Conservation (phyloP, 2,113 vertebrate species). For the Scophthalmus maximus region DNA sequence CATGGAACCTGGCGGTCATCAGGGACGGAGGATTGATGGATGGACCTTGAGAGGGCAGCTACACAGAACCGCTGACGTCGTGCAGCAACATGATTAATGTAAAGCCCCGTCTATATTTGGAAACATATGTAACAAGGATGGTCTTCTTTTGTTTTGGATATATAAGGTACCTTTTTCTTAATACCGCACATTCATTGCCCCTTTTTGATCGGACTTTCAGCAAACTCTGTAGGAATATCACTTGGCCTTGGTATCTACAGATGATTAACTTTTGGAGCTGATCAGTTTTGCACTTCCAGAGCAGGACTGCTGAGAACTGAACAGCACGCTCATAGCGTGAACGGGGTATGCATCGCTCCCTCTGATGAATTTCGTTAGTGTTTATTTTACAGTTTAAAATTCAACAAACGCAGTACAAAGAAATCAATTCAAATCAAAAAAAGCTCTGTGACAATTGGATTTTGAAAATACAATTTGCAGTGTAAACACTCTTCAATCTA, state of each 20-base stretch:
- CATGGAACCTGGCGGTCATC: slow-evolving; percentile 42
- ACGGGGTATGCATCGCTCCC: no score
- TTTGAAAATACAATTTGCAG: slow-evolving; percentile 39
- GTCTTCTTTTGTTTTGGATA: neutral
- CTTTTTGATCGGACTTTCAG: no score
- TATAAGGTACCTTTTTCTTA: neutral
- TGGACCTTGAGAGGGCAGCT: slow-evolving; percentile 70
- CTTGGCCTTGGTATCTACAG: no score
- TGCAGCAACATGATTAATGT: slow-evolving; percentile 60
- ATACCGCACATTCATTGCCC: no score
- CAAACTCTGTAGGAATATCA: no score
- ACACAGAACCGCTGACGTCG: slow-evolving; percentile 66
- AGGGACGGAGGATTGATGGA: slow-evolving; percentile 70
- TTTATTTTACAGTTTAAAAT: slow-evolving; percentile 11
- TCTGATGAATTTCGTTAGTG: neutral
- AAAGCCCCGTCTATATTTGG: slow-evolving; percentile 48
- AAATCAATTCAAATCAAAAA: slow-evolving; percentile 2
- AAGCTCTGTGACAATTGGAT: neutral
- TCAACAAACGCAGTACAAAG: neutral
- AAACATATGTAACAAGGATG: slow-evolving; percentile 36
- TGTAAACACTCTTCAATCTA: slow-evolving; percentile 33
- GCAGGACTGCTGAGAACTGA: no score
- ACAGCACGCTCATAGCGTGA: no score
- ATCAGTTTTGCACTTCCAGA: no score
- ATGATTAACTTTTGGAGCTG: no score